These are phyloP conservation scores for Latheticus oryzae DNA, from an alignment of 2,888 invertebrate species.

Conservation along the genomic window DNA sequence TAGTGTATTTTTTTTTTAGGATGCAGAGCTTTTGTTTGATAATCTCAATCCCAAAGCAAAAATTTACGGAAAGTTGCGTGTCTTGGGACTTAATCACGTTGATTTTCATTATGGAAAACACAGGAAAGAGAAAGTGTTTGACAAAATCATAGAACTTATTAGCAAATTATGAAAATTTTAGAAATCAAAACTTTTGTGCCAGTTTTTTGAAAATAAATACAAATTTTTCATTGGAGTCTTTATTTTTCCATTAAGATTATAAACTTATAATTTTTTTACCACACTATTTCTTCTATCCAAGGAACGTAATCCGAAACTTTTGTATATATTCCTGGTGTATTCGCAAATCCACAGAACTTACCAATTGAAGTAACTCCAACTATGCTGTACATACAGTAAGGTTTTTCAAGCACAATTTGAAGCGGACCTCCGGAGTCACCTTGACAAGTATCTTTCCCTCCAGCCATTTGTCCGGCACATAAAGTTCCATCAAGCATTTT, in stretches of 20 bases:
- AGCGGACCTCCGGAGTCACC: slow-evolving; percentile 50
- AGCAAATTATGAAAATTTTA: too few relatives aligned
- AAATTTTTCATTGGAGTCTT: too few relatives aligned
- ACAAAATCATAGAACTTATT: slow-evolving; percentile 14
- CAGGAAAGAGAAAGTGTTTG: slow-evolving; percentile 17
- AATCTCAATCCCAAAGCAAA: slow-evolving; percentile 27
- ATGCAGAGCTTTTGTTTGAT: slow-evolving; percentile 21
- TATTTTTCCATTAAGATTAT: too few relatives aligned
- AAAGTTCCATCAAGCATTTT: slow-evolving; percentile 20
- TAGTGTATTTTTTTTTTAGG: slow-evolving; percentile 17
- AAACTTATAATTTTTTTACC: slow-evolving; percentile 49
- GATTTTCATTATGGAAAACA: slow-evolving; percentile 34
- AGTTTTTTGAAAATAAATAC: too few relatives aligned
- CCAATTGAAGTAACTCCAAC: slow-evolving; percentile 66
- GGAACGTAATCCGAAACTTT: slow-evolving; percentile 63
- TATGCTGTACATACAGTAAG: slow-evolving; percentile 65
- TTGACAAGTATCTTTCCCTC: slow-evolving; percentile 46
- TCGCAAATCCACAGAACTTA: slow-evolving; percentile 60
- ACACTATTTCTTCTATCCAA: slow-evolving; percentile 66
- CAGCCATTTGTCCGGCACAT: slow-evolving; percentile 42
- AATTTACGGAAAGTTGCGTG: slow-evolving; percentile 31
- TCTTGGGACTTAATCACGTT: slow-evolving; percentile 29
- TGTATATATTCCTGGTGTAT: slow-evolving; percentile 65
- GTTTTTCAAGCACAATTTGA: slow-evolving; percentile 43
- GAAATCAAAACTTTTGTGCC: too few relatives aligned